Conservation (phyloP, 2,797 vertebrate species). For the Chaetophractus vellerosus region DNA sequence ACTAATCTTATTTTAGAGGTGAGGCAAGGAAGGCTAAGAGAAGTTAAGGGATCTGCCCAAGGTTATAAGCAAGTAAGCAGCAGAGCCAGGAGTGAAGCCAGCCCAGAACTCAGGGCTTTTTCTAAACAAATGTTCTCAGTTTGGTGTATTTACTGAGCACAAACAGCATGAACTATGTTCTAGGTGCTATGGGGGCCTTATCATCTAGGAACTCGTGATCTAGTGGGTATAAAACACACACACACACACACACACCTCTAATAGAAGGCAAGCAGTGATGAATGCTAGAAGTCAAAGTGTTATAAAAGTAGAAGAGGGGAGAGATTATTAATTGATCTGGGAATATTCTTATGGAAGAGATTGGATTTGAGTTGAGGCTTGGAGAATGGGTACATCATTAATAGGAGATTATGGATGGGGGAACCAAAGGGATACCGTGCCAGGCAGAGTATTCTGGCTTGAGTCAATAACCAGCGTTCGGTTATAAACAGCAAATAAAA, state of each 20-base stretch:
- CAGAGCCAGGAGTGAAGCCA: neutral
- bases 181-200: neutral
- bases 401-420: neutral
- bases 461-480: neutral
- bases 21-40: slow-evolving; percentile 24
- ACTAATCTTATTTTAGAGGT: slow-evolving; percentile 69
- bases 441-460: neutral
- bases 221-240: neutral
- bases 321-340: neutral
- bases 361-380: slow-evolving; percentile 25
- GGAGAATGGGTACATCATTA: neutral
- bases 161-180: neutral
- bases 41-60: slow-evolving; percentile 53
- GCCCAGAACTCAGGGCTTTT: neutral
- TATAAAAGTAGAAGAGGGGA: neutral
- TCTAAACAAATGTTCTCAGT: neutral
- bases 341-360: slow-evolving; percentile 22
- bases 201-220: neutral
- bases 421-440: neutral
- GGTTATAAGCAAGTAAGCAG: slow-evolving; percentile 46
- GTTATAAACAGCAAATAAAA: neutral
- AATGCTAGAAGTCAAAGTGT: neutral
- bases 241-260: neutral
- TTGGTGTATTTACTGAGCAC: neutral
- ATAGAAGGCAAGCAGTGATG: slow-evolving; percentile 28